A percentile compares a stretch with the other conserved stretches of the same genome.
phyloP scores from a whole-genome alignment of 2,888 invertebrate species.

The Galeopsomyia nigrocyanea region DNA sequence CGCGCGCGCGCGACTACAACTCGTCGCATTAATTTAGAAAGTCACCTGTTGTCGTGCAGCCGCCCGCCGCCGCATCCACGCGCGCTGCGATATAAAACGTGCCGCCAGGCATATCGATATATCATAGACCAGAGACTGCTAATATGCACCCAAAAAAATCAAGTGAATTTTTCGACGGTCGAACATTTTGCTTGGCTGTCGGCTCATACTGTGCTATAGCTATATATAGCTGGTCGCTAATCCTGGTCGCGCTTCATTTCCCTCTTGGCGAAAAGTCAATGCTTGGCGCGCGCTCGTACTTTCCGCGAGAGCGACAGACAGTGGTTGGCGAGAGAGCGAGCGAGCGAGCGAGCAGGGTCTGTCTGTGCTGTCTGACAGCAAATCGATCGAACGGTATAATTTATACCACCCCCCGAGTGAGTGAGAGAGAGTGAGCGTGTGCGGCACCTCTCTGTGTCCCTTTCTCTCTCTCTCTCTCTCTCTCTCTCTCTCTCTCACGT shows the following conservation, averaged over 20 bases:
- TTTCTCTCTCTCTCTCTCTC: constrained; percentile 22
- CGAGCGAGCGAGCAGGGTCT: neutral
- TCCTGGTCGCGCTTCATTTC: constrained; percentile 47
- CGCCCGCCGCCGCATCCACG: no score
- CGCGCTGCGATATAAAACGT: no score
- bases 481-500: constrained; percentile 17
- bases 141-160: no score
- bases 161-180: no score
- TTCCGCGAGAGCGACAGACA: constrained; percentile 36
- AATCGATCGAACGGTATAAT: constrained; percentile 70
- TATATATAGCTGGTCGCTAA: constrained; percentile 36
- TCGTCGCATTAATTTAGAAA: no score
- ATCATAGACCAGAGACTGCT: no score
- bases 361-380: constrained; percentile 62
- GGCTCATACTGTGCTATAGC: neutral
- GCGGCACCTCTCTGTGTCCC: no score
- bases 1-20: no score
- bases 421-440: no score
- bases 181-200: neutral
- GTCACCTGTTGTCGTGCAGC: no score
- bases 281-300: constrained; percentile 2
- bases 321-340: constrained; percentile 15
- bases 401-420: constrained; percentile 65
- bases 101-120: no score
- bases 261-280: constrained; percentile 43